Evolutionary conservation across 2,888 invertebrate species (phyloP).

Genomic region (Leptinotarsa tumamoca): DNA sequence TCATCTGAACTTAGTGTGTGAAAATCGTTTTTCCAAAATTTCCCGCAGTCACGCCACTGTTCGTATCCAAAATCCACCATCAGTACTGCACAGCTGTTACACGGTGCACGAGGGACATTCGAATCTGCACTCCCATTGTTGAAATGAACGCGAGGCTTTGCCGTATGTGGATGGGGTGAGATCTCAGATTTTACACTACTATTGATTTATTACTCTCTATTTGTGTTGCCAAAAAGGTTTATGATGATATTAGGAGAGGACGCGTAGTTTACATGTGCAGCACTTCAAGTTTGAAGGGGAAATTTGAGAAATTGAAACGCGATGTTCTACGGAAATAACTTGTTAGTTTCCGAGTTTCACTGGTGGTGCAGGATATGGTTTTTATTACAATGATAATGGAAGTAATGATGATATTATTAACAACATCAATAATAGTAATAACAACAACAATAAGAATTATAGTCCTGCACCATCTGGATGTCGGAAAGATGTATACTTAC

Average conservation of each 20-base stretch:
- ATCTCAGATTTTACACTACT: constrained; percentile 54
- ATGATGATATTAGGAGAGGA: constrained; percentile 50
- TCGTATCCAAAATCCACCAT: constrained; percentile 17
- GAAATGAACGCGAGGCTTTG: constrained; percentile 39
- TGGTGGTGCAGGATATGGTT: too few relatives aligned
- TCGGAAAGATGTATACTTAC: too few relatives aligned
- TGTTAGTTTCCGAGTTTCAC: background rate
- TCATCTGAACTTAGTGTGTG: too few relatives aligned
- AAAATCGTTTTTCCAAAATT: too few relatives aligned
- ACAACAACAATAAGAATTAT: too few relatives aligned
- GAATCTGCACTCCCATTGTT: constrained; percentile 44
- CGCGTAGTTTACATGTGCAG: constrained; percentile 45
- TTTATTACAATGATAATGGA: too few relatives aligned
- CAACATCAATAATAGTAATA: too few relatives aligned
- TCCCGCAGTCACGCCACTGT: too few relatives aligned
- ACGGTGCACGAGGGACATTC: constrained; percentile 38
- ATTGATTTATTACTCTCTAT: constrained; percentile 55
- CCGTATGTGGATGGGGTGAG: constrained; percentile 49
- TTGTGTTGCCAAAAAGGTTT: constrained; percentile 52
- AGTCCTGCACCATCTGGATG: too few relatives aligned
- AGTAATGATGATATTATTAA: too few relatives aligned
- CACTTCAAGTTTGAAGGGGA: constrained; percentile 32
- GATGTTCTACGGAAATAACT: background rate
- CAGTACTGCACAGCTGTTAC: constrained; percentile 43
- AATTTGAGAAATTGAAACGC: constrained; percentile 17